Base-by-base conservation (phyloP, 2,888 invertebrate genomes). In the Pristionchus entomophagus region DNA sequence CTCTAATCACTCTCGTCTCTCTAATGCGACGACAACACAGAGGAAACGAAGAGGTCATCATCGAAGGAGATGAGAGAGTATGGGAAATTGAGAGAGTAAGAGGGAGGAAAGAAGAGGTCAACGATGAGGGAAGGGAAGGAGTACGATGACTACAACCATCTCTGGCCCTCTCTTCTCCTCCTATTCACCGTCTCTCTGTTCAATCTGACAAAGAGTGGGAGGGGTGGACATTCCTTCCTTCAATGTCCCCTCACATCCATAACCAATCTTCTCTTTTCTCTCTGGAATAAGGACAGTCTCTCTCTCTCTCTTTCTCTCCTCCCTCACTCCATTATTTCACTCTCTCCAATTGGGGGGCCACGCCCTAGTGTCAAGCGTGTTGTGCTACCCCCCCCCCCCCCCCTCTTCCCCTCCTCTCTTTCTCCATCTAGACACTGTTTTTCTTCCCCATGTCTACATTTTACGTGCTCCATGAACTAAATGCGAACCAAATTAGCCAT, bases 211-310 rank as follows among this genome's bases (percentile, higher is more conserved):
- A 69, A 38, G 69, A 41, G n/a, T 19, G 38, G 32, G n/a, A n/a
- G n/a, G n/a, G n/a, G n/a, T n/a, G n/a, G 12, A 4, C 69, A 10
- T 10, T 69, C 38, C 38, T 38, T 22, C 38, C 69, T 41, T 10
- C 29, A 65, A 32, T 38, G 69, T 69, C 69, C 35, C 69, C n/a
- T n/a, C 2, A 35, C 69, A 69, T 69, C 69, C 69, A 69, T 69
- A 69, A 69, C 69, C 62, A 62, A 29, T 62, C 62, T 62, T 62
- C 69, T 38, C 19, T 45, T n/a, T 35, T 38, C 69, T 69, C 69
- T 17, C 69, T 69, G 69, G 69, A 69, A 69, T 69, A 69, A 69
- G 69, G 69, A 69, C 69, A 69, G 38, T 65, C 65, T 65, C 22
- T 22, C 56, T n/a, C 17, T 56, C 56, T 56, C 56, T 17, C 56